These are phyloP conservation scores for Colistium nudipinnis DNA, from an alignment of 2,113 vertebrate species.

Conservation along the genomic window DNA sequence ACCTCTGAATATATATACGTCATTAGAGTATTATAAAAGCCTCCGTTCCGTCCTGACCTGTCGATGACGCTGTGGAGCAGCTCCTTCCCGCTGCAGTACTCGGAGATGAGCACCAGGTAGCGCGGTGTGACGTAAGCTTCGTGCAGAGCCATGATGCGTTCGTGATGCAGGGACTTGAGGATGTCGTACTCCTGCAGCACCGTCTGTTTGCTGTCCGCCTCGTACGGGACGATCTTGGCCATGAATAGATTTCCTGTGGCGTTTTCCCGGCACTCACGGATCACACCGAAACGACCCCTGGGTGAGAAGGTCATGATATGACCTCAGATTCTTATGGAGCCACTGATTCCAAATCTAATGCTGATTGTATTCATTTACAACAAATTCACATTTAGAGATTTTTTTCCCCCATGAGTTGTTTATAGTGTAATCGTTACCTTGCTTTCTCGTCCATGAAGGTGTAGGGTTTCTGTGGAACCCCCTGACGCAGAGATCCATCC, in stretches of 20 bases:
- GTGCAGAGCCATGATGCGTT: constrained; percentile 93
- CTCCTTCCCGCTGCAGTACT: constrained; percentile 93
- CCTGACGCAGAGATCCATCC: constrained; percentile 87
- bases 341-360: neutral
- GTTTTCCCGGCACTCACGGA: constrained; percentile 94
- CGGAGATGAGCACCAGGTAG: constrained; percentile 96
- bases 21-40: too few relatives aligned
- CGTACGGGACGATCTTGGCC: constrained; percentile 96
- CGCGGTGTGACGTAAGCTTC: constrained; percentile 97
- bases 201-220: constrained; percentile 86
- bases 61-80: constrained; percentile 95
- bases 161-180: constrained; percentile 92
- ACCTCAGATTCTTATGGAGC: neutral
- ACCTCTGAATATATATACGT: too few relatives aligned
- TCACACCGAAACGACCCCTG: constrained; percentile 95
- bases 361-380: neutral
- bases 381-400: neutral
- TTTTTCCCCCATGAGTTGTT: too few relatives aligned
- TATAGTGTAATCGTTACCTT: constrained; percentile 87
- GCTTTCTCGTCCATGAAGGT: constrained; percentile 98
- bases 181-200: constrained; percentile 97
- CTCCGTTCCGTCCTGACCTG: constrained; percentile 79
- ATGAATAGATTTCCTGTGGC: constrained; percentile 93
- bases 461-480: constrained; percentile 95
- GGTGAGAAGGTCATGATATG: neutral